Evolutionary conservation across 2,113 vertebrate species (phyloP).

Genomic region (Emydocephalus ijimae): DNA sequence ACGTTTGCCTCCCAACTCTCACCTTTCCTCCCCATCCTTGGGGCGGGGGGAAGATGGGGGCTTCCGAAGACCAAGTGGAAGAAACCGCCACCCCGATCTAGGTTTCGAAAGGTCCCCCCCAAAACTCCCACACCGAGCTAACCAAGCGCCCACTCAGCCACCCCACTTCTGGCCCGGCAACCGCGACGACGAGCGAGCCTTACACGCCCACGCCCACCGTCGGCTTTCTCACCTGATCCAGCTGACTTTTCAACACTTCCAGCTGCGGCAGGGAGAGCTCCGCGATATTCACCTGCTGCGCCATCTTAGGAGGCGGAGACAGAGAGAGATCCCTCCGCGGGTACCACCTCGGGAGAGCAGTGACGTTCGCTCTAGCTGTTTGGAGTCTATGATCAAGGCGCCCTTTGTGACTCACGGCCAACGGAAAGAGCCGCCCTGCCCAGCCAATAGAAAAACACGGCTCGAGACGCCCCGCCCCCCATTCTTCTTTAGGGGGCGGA

Average conservation of each 20-base stretch:
- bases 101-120: background rate
- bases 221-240: conserved; percentile 77
- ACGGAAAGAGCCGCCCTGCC: background rate
- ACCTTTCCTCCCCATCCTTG: background rate
- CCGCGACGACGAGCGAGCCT: background rate
- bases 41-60: background rate
- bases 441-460: background rate
- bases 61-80: background rate
- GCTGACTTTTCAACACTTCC: conserved; percentile 85
- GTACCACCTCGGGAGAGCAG: conserved; percentile 10
- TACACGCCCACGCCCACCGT: background rate
- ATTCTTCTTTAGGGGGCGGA: background rate
- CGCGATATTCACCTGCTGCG: conserved; percentile 81
- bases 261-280: conserved; percentile 84
- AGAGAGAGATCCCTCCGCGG: background rate
- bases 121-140: background rate
- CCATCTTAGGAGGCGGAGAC: conserved; percentile 74
- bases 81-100: background rate
- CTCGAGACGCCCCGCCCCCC: background rate
- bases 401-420: background rate
- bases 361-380: background rate
- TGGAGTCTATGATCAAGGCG: background rate
- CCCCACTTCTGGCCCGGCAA: background rate
- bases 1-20: background rate
- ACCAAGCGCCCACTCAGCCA: background rate